A percentile compares a stretch with the other conserved stretches of the same genome.
phyloP scores from a whole-genome alignment of 2,113 vertebrate species.

The Alligator mississippiensis region DNA sequence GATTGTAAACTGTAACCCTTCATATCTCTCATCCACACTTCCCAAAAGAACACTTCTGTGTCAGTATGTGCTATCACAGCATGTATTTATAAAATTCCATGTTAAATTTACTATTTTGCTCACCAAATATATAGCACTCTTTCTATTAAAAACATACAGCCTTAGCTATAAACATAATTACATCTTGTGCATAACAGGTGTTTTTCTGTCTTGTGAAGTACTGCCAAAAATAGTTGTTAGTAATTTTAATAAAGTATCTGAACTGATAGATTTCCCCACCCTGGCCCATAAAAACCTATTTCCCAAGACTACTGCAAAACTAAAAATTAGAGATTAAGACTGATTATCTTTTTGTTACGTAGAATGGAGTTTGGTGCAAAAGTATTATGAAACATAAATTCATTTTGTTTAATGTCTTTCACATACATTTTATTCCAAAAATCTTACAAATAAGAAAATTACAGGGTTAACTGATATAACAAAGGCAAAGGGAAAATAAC shows the following conservation, averaged over 20 bases:
- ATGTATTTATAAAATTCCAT: fast-evolving
- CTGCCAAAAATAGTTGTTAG: constrained; percentile 17
- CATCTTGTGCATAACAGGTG: neutral
- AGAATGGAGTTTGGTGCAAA: constrained; percentile 10
- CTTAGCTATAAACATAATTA: neutral
- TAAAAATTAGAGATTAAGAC: neutral
- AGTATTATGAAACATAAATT: constrained; percentile 27
- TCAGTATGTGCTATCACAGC: neutral
- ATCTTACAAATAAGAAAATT: neutral
- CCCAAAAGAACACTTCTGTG: neutral
- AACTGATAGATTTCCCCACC: neutral
- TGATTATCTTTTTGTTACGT: neutral
- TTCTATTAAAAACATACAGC: neutral
- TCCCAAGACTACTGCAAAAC: constrained; percentile 5
- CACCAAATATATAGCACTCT: neutral
- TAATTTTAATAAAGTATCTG: constrained; percentile 15
- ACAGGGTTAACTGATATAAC: constrained; percentile 42
- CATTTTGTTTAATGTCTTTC: constrained; percentile 24
- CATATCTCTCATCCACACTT: neutral
- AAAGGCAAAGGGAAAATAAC: constrained; percentile 11
- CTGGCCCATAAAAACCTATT: neutral
- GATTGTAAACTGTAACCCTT: fast-evolving
- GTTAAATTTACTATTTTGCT: neutral
- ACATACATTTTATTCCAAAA: constrained; percentile 42
- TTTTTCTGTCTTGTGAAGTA: neutral